Evolutionary conservation across 2,888 invertebrate species (phyloP).

Genomic region (Polyommatus icarus): DNA sequence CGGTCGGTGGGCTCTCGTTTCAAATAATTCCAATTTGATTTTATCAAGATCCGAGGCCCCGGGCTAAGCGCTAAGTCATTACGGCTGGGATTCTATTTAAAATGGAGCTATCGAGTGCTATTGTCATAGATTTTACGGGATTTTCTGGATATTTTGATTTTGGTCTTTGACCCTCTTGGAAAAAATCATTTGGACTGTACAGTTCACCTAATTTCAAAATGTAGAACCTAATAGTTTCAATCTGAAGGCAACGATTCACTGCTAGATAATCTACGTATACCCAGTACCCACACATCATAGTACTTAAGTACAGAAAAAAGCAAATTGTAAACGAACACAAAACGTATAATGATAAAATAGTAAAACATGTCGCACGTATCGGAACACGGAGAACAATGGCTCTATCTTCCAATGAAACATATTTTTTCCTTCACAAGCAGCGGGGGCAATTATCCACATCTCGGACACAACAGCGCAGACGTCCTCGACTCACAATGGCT

Average conservation of each 20-base stretch:
- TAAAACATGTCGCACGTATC: constrained; percentile 37
- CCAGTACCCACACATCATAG: not conserved
- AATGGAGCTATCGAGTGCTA: constrained; percentile 5
- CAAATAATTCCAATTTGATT: constrained; percentile 56
- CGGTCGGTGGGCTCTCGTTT: constrained; percentile 52
- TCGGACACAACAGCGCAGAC: constrained; percentile 77
- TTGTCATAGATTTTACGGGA: not conserved
- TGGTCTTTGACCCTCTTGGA: not conserved
- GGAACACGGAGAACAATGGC: constrained; percentile 43
- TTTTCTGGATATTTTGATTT: not conserved
- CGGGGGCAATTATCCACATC: constrained; percentile 77
- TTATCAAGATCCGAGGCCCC: constrained; percentile 48
- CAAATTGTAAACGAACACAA: not conserved
- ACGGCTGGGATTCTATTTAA: constrained; percentile 30
- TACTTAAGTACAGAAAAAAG: constrained; percentile 25
- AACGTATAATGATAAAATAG: not conserved
- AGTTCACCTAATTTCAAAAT: not conserved
- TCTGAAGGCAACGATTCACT: too few species aligned
- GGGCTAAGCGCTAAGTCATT: constrained; percentile 40
- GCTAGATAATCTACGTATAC: too few species aligned
- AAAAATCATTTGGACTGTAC: too few species aligned
- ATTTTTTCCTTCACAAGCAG: constrained; percentile 52
- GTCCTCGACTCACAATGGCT: constrained; percentile 75
- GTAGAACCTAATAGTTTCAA: too few species aligned
- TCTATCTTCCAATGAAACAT: constrained; percentile 50